These are phyloP conservation scores for Megaceryle maxima DNA, from an alignment of 2,113 vertebrate species.

Conservation along the genomic window DNA sequence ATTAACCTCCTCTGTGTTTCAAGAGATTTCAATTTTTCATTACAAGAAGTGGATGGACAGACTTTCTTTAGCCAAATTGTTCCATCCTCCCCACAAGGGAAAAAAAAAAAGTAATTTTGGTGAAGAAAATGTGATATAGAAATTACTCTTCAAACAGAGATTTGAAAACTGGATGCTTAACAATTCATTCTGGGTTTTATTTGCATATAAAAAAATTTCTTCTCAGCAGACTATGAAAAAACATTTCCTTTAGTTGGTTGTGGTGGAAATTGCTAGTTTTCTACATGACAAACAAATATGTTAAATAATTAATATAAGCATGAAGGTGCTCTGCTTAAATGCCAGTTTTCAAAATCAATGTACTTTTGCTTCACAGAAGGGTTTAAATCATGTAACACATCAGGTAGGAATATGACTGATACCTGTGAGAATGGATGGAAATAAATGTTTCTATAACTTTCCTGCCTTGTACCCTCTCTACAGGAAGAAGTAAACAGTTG, in stretches of 20 bases:
- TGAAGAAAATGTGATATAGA: background rate
- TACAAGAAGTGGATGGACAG: constrained; percentile 31
- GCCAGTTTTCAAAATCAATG: background rate
- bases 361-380: background rate
- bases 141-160: background rate
- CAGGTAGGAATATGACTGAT: background rate
- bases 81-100: background rate
- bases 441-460: background rate
- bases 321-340: background rate
- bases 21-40: constrained; percentile 34
- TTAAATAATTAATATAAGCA: background rate
- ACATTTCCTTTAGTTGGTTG: background rate
- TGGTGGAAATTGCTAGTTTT: background rate
- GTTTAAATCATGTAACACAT: background rate
- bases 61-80: constrained; percentile 1
- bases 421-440: background rate
- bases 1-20: constrained; percentile 46
- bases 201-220: background rate
- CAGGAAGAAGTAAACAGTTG: background rate
- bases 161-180: background rate
- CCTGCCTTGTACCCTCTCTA: background rate
- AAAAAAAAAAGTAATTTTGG: constrained; percentile 13
- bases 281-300: background rate
- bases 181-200: background rate
- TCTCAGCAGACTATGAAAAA: background rate